Percentiles rank a stretch among this genome's conserved stretches.
Conservation (phyloP, 2,888 invertebrate species). For the Melanargia galathea region DNA sequence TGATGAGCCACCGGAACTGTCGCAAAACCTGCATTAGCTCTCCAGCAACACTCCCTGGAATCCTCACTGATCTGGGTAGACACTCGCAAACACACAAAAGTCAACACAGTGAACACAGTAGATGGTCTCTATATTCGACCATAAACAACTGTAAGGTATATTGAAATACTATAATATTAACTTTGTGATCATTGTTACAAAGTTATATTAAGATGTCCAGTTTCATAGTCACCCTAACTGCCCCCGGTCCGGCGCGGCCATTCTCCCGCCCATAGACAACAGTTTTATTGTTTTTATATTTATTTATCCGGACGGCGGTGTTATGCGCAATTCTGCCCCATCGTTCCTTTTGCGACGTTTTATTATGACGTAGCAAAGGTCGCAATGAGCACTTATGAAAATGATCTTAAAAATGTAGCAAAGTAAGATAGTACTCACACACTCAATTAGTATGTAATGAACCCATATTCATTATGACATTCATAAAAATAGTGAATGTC, state of each 20-base stretch:
- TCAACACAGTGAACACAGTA: no score
- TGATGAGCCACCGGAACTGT: no score
- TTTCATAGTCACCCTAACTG: constrained; percentile 51
- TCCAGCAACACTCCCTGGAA: no score
- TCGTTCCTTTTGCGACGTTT: constrained; percentile 54
- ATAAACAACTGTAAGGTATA: neutral
- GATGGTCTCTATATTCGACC: neutral
- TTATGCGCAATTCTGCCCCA: constrained; percentile 65
- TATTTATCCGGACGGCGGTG: constrained; percentile 71
- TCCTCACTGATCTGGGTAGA: no score
- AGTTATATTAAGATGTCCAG: neutral
- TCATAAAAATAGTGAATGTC: no score
- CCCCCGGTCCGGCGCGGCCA: constrained; percentile 72
- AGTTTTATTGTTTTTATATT: constrained; percentile 82
- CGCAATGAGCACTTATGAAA: constrained; percentile 47
- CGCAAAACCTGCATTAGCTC: no score
- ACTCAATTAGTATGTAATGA: no score
- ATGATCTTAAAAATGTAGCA: no score
- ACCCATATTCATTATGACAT: no score
- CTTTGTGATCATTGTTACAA: neutral
- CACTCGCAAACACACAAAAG: no score
- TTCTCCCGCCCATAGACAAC: constrained; percentile 79
- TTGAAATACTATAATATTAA: neutral
- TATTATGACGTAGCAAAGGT: constrained; percentile 67
- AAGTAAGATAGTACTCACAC: no score